Evolutionary conservation across 2,797 vertebrate species (phyloP).

Genomic region (Lacerta viridis): DNA sequence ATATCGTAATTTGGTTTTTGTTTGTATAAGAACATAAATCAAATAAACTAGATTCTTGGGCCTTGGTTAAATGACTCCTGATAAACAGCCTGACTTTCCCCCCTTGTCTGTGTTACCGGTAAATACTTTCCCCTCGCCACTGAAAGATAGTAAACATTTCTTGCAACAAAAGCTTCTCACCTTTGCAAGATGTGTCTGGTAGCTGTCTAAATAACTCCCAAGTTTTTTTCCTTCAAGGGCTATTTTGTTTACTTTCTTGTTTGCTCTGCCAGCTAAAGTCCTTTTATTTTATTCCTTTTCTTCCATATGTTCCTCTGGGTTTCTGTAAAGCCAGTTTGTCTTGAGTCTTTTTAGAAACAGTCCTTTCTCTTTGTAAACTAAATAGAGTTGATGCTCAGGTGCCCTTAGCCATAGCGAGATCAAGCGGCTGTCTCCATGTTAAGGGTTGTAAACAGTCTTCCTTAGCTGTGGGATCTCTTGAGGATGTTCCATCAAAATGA

Average conservation of each 20-base stretch:
- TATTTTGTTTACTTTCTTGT: conserved; percentile 28
- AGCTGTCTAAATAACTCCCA: background rate
- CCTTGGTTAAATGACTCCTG: background rate
- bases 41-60: background rate
- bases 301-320: background rate
- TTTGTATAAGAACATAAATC: background rate
- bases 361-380: conserved; percentile 22
- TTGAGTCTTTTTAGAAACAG: conserved; percentile 14
- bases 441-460: conserved; percentile 29
- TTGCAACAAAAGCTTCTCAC: background rate
- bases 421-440: conserved; percentile 7
- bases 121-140: background rate
- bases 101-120: background rate
- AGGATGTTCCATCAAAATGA: conserved; percentile 18
- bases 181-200: conserved; percentile 1
- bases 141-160: background rate
- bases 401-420: conserved; percentile 17
- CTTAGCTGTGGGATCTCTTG: conserved; percentile 11
- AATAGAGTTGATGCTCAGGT: conserved; percentile 24
- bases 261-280: background rate
- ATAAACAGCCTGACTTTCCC: background rate
- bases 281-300: background rate
- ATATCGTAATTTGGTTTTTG: background rate
- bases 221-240: conserved; percentile 13
- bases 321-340: background rate